Conservation (phyloP, 2,888 invertebrate genomes). For the Lepidocyrtoides sp. region DNA sequence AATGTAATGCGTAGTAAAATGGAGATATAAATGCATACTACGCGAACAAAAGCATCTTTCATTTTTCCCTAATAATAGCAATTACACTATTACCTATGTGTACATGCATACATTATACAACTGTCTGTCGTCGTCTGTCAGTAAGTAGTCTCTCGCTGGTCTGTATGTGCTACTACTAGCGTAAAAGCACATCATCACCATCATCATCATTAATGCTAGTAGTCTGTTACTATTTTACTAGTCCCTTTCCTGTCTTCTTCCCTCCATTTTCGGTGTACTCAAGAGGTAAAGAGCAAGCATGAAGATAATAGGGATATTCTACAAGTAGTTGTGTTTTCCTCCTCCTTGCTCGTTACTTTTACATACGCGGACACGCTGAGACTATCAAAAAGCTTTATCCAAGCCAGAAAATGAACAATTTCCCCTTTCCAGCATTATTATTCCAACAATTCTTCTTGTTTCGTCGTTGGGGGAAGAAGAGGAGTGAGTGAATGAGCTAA, state of each 20-base stretch:
- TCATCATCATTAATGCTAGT: neutral
- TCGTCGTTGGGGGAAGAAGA: neutral
- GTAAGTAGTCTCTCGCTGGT: too few species aligned
- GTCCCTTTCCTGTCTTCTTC: neutral
- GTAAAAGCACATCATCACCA: too few species aligned
- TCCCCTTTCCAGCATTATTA: constrained; percentile 44
- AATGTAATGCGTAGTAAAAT: constrained; percentile 6
- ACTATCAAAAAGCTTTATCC: constrained; percentile 52
- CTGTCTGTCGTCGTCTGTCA: too few species aligned
- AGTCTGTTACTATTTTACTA: neutral
- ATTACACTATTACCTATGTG: too few species aligned
- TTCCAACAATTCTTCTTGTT: neutral
- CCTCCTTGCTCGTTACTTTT: constrained; percentile 27
- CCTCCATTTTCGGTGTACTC: neutral
- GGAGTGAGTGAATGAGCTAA: neutral
- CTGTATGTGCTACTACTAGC: too few species aligned
- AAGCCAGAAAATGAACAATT: constrained; percentile 67
- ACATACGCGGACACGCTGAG: neutral
- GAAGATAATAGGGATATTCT: constrained; percentile 28
- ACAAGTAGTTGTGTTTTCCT: constrained; percentile 62
- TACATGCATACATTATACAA: too few species aligned
- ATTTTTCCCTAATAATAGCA: neutral
- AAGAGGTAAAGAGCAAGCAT: neutral
- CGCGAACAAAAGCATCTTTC: neutral
- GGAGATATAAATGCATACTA: constrained; percentile 44